Evolutionary conservation across 2,797 vertebrate species (phyloP).

Genomic region (Epinephelus coioides): DNA sequence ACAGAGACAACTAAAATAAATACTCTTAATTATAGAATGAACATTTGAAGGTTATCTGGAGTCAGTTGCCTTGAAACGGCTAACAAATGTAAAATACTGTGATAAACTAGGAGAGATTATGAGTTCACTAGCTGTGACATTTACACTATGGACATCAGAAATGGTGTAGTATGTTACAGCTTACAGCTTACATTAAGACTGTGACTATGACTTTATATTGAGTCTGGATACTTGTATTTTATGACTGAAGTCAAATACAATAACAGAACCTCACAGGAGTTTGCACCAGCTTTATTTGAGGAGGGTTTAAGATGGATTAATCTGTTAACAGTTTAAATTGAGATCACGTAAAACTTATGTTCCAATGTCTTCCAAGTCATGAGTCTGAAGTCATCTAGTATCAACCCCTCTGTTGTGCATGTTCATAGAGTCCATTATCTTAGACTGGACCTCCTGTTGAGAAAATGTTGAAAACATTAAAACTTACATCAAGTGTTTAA

Average conservation of each 20-base stretch:
- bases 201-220: neutral
- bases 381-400: neutral
- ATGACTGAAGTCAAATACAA: neutral
- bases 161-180: no score
- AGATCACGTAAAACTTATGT: no score
- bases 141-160: neutral
- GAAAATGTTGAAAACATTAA: neutral
- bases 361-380: no score
- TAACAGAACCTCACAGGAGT: neutral
- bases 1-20: neutral
- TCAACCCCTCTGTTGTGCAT: neutral
- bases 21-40: neutral
- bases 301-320: neutral
- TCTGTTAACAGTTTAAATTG: neutral
- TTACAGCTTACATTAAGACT: neutral
- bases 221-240: neutral
- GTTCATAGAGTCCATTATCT: neutral
- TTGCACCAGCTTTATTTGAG: conserved; percentile 34
- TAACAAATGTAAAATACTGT: neutral
- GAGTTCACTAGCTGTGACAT: neutral
- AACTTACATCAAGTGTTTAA: neutral
- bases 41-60: neutral
- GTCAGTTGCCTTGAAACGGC: neutral
- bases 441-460: conserved; percentile 14
- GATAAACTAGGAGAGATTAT: neutral